Evolutionary conservation across 2,113 vertebrate species (phyloP).

Genomic region (Verasper variegatus): DNA sequence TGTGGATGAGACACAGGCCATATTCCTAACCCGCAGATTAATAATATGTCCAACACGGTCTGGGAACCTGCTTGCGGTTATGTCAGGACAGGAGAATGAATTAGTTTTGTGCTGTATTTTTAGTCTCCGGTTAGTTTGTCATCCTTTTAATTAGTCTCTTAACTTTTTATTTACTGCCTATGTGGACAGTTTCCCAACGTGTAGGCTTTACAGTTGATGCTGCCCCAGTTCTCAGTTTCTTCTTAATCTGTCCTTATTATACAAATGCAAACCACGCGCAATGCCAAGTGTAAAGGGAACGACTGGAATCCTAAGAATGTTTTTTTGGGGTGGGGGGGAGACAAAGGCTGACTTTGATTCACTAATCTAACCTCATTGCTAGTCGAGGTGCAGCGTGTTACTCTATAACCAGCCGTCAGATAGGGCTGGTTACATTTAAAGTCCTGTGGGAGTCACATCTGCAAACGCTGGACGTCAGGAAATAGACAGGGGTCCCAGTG

Average conservation of each 20-base stretch:
- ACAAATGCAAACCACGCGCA: slow-evolving; percentile 68
- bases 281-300: slow-evolving; percentile 51
- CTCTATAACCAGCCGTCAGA: slow-evolving; percentile 61
- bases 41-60: neutral
- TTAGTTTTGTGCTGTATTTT: slow-evolving; percentile 20
- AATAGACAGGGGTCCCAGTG: neutral
- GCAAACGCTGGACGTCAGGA: neutral
- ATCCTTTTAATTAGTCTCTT: slow-evolving; percentile 37
- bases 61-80: neutral
- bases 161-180: slow-evolving; percentile 31
- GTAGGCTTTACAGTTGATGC: slow-evolving; percentile 41
- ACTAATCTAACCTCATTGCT: slow-evolving; percentile 52
- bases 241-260: slow-evolving; percentile 63
- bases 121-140: slow-evolving; percentile 19
- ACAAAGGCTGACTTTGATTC: slow-evolving; percentile 79
- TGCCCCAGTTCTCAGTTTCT: slow-evolving; percentile 56
- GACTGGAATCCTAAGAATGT: slow-evolving; percentile 78
- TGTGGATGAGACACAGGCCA: neutral
- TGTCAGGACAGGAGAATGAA: neutral
- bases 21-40: neutral
- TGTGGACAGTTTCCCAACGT: slow-evolving; percentile 36
- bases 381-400: slow-evolving; percentile 56
- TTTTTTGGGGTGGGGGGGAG: slow-evolving; percentile 39
- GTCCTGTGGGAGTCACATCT: slow-evolving; percentile 19
- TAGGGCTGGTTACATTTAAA: slow-evolving; percentile 62